Evolutionary conservation across 2,888 invertebrate genomes (phyloP).

Genomic region (Zhengitettix transpicula): DNA sequence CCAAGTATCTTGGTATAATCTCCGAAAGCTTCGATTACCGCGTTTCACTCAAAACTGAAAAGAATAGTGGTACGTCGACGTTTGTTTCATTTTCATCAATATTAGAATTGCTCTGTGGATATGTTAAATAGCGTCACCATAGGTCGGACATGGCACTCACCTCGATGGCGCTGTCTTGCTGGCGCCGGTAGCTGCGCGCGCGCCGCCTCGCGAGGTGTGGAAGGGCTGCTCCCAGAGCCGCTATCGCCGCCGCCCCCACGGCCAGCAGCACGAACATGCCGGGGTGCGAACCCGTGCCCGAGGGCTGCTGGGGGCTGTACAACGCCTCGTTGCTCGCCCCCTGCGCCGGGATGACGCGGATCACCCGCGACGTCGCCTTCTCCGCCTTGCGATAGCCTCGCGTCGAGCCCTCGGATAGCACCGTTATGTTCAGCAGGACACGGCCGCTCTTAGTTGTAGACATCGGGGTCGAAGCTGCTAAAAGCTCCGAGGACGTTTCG

Average conservation of each 20-base stretch:
- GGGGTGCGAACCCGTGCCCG: constrained; percentile 25
- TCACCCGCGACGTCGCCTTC: neutral
- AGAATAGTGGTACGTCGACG: too few species aligned
- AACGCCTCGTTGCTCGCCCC: neutral
- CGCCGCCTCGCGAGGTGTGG: constrained; percentile 23
- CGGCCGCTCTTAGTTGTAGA: neutral
- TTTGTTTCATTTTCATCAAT: too few species aligned
- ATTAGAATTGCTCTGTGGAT: neutral
- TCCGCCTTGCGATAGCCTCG: neutral
- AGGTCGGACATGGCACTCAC: constrained; percentile 41
- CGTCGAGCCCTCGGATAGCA: neutral
- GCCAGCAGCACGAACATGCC: constrained; percentile 38
- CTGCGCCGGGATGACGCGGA: too few species aligned
- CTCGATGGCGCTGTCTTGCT: constrained; percentile 33
- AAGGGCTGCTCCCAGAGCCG: constrained; percentile 31
- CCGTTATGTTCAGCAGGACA: neutral
- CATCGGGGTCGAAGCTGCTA: too few species aligned
- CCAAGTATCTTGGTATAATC: too few species aligned
- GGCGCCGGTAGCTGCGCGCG: constrained; percentile 15
- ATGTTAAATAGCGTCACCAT: constrained; percentile 39
- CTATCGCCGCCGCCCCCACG: constrained; percentile 35
- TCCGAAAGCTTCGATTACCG: too few species aligned
- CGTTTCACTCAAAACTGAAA: too few species aligned
- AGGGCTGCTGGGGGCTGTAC: neutral
- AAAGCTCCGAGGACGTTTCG: too few species aligned